Evolutionary conservation across 2,888 invertebrate species (phyloP).

Genomic region (Incurvaria masculella): DNA sequence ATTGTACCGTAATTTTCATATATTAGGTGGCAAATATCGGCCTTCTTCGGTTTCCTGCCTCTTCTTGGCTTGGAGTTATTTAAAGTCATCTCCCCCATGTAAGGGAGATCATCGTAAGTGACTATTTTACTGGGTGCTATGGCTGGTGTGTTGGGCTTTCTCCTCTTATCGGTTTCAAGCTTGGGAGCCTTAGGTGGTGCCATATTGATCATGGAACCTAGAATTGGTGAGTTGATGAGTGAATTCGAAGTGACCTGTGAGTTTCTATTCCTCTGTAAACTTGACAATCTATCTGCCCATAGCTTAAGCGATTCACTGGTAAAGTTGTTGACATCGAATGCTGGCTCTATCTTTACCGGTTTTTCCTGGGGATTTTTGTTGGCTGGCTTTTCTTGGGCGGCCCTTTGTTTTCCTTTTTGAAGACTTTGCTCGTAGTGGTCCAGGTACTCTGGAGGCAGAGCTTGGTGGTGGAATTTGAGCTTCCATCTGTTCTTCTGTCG

Average conservation of each 20-base stretch:
- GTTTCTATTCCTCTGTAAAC: slow-evolving; percentile 59
- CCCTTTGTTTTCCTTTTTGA: slow-evolving; percentile 38
- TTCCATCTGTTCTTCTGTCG: slow-evolving; percentile 69
- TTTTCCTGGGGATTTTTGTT: slow-evolving; percentile 31
- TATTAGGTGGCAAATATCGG: slow-evolving; percentile 87
- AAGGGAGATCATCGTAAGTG: slow-evolving; percentile 80
- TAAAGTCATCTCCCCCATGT: slow-evolving; percentile 90
- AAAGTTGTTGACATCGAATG: slow-evolving; percentile 35
- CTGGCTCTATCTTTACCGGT: slow-evolving; percentile 34
- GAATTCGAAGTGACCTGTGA: slow-evolving; percentile 7
- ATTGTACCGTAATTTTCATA: slow-evolving; percentile 91
- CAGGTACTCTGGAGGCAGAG: slow-evolving; percentile 72
- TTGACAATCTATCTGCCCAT: slow-evolving; percentile 74
- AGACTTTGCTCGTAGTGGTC: slow-evolving; percentile 75
- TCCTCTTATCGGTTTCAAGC: slow-evolving; percentile 32
- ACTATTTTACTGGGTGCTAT: slow-evolving; percentile 52
- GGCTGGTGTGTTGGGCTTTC: slow-evolving; percentile 37
- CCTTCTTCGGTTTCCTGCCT: slow-evolving; percentile 88
- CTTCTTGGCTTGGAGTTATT: slow-evolving; percentile 84
- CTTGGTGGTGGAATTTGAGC: slow-evolving; percentile 78
- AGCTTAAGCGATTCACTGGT: slow-evolving; percentile 67
- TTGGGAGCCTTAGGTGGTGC: slow-evolving; percentile 17
- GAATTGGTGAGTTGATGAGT: slow-evolving; percentile 1
- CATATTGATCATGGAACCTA: slow-evolving; percentile 21
- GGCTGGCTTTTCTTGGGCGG: slow-evolving; percentile 16